Evolutionary conservation across 1,140 invertebrate genomes (phyloP).

Genomic region (Dendroctonus valens): DNA sequence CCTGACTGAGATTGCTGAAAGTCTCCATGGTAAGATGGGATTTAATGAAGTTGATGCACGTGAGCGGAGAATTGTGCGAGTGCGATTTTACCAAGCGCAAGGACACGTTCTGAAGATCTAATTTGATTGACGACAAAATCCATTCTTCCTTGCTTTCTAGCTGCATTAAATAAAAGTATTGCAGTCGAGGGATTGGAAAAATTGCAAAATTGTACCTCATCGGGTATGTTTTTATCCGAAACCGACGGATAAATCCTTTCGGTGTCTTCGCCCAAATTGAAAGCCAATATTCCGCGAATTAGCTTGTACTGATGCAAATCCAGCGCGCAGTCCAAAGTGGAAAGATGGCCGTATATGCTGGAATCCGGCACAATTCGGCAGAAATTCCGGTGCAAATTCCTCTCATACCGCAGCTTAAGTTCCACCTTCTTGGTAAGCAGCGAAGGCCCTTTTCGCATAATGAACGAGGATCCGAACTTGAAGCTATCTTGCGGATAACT

Average conservation of each 20-base stretch:
- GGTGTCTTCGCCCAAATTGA: slow-evolving; percentile 90
- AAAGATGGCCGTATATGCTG: slow-evolving; percentile 79
- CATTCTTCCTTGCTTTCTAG: slow-evolving; percentile 56
- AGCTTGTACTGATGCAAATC: slow-evolving; percentile 85
- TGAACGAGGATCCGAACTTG: slow-evolving; percentile 54
- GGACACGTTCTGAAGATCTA: slow-evolving; percentile 87
- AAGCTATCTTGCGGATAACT: slow-evolving; percentile 39
- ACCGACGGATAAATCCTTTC: slow-evolving; percentile 61
- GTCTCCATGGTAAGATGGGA: slow-evolving; percentile 81
- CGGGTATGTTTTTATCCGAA: slow-evolving; percentile 30
- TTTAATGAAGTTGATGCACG: slow-evolving; percentile 89
- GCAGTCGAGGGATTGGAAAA: neutral
- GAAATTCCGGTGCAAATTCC: slow-evolving; percentile 64
- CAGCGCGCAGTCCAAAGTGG: slow-evolving; percentile 80
- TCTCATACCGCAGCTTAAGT: slow-evolving; percentile 75
- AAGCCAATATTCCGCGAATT: slow-evolving; percentile 81
- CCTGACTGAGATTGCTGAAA: slow-evolving; percentile 84
- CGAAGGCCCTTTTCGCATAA: slow-evolving; percentile 60
- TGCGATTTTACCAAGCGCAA: slow-evolving; percentile 63
- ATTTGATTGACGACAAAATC: slow-evolving; percentile 73
- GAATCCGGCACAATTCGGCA: slow-evolving; percentile 72
- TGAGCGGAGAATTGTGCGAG: slow-evolving; percentile 64
- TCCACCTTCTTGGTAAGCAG: slow-evolving; percentile 79
- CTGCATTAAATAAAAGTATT: slow-evolving; percentile 33
- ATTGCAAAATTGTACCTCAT: slow-evolving; percentile 24